phyloP scores from a whole-genome alignment of 2,113 vertebrate genomes.

The Pluvialis apricaria region DNA sequence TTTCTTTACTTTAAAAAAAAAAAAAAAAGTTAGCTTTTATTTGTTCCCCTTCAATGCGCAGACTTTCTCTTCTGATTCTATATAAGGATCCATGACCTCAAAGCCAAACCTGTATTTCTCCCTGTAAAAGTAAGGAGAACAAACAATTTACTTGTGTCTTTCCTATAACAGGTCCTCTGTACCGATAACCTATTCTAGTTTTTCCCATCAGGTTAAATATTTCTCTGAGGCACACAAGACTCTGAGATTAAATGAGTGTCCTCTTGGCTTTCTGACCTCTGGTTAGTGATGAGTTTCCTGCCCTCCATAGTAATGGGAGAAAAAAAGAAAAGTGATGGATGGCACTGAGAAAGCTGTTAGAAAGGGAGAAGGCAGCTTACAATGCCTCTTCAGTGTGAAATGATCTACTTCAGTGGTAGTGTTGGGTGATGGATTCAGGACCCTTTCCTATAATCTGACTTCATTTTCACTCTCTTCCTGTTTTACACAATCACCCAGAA shows the following conservation, averaged over 20 bases:
- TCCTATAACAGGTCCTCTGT: background rate
- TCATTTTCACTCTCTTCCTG: background rate
- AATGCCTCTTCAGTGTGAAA: background rate
- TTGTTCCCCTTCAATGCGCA: background rate
- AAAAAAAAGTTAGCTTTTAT: background rate
- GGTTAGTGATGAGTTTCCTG: background rate
- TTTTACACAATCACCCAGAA: background rate
- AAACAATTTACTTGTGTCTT: background rate
- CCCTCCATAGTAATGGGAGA: background rate
- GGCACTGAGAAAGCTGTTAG: background rate
- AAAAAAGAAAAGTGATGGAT: background rate
- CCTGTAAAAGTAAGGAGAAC: background rate
- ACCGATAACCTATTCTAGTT: background rate
- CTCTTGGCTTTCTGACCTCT: background rate
- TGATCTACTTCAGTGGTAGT: background rate
- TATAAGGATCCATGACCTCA: background rate
- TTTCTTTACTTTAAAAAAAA: background rate
- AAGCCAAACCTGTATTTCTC: background rate
- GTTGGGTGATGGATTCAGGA: background rate
- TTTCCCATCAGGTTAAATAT: background rate
- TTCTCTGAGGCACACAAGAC: background rate
- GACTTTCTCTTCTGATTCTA: background rate
- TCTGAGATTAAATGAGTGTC: background rate
- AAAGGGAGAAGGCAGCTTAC: background rate
- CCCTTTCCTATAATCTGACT: background rate